Evolutionary conservation across 1,140 invertebrate genomes (phyloP), one percentile per base, ranked within the genome.

Genomic region (Drosophila nebulosa): DNA sequence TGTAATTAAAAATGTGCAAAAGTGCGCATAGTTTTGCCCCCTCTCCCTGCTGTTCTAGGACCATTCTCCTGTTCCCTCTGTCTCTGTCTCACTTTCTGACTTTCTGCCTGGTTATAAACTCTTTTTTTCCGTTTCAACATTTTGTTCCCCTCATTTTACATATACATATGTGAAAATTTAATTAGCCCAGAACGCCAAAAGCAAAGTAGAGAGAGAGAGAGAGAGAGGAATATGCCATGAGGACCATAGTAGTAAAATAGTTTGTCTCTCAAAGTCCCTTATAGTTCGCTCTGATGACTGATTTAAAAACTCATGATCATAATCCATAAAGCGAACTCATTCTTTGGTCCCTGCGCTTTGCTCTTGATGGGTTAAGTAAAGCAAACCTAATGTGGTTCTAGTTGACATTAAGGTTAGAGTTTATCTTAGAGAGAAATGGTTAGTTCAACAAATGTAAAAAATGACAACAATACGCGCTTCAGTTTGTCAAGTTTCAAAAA

Each of bases 1-100:
- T 55, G 84, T 88, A 88, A 88, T 88, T 88, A 88, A 89, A 88
- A 88, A 83, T 83, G 83, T 79, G 81, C 74, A 72, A 59, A 63
- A 61, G 60, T 64, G 64, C 65, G 51, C 69, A 73, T 64, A 68
- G 69, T 64, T 73, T 52, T 61, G 36, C 58, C 27, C 42, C 5
- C 18, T 7, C 39, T 46, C 5, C 3, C 16, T 18, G 7, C 10
- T 16, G 16, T 18, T 18, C 39, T 42, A 42, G 2, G 16, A 42
- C 39, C 18, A 46, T 46, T 46, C n/a, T 46, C 39, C 39, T 46
- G 16, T 21, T 21, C 16, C 2, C 39, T 46, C 39, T 46, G 21
- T 46, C 39, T 46, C 39, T 32, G 16, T 46, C 39, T 21, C 16
- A 46, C 39, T 21, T 42, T 4, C 2, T 16, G 39, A 46, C 39